phyloP scores from a whole-genome alignment of 2,113 vertebrate species.

The Tetraodon nigroviridis region DNA sequence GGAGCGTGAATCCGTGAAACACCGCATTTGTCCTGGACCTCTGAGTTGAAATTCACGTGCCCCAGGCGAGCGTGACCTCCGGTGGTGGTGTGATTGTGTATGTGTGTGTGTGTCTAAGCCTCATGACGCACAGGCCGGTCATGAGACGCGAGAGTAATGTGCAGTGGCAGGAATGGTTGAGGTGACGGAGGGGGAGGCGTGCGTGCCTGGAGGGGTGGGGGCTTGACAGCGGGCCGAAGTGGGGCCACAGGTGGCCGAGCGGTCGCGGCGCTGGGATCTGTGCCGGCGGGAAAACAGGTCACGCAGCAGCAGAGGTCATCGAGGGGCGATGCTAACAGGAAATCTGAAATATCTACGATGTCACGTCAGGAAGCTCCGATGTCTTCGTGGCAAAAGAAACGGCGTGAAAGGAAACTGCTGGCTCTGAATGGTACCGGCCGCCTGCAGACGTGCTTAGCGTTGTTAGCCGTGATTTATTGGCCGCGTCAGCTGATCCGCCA shows the following conservation, averaged over 20 bases:
- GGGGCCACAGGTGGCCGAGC: conserved; percentile 52
- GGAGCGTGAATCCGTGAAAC: conserved; percentile 35
- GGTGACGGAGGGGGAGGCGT: conserved; percentile 9
- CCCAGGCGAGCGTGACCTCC: conserved; percentile 32
- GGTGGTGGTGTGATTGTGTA: conserved; percentile 24
- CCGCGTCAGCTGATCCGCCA: conserved; percentile 30
- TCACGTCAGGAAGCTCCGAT: no score
- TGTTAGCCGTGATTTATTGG: conserved; percentile 50
- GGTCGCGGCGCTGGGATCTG: not conserved
- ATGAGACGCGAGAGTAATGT: conserved; percentile 46
- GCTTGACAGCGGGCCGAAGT: conserved; percentile 38
- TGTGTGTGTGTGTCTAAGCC: conserved; percentile 21
- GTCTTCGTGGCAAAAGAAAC: no score
- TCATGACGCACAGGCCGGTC: conserved; percentile 48
- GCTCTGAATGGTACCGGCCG: not conserved
- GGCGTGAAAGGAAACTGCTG: not conserved
- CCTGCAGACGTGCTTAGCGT: conserved; percentile 31
- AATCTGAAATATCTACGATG: no score
- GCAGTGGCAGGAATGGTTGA: conserved; percentile 42
- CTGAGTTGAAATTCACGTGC: conserved; percentile 47
- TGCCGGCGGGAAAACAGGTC: not conserved
- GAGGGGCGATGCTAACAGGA: no score
- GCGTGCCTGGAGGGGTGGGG: conserved; percentile 6
- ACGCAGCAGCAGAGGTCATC: not conserved
- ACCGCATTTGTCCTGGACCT: conserved; percentile 29